A percentile compares a stretch with the other conserved stretches of the same genome.
Conservation (phyloP, 2,888 invertebrate species). For the Graphium colonna region DNA sequence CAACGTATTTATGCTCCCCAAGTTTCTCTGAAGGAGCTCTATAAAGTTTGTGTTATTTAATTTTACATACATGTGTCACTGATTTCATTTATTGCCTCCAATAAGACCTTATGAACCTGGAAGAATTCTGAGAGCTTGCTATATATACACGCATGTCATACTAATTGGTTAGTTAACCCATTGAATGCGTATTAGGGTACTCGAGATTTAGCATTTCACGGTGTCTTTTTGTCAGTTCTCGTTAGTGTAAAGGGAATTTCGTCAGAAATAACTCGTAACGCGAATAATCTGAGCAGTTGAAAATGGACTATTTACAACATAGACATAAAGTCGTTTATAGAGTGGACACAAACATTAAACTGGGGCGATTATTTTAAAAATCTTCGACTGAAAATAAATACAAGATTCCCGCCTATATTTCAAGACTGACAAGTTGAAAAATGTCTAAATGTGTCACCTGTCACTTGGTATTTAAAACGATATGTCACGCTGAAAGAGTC, state of each 20-base stretch:
- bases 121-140: slow-evolving; percentile 22
- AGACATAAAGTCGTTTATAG: slow-evolving; percentile 40
- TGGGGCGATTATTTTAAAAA: slow-evolving; percentile 37
- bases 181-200: slow-evolving; percentile 51
- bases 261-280: slow-evolving; percentile 36
- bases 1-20: slow-evolving; percentile 62
- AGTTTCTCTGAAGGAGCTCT: slow-evolving; percentile 52
- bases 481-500: slow-evolving; percentile 74
- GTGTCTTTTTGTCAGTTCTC: slow-evolving; percentile 56
- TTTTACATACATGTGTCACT: slow-evolving; percentile 26
- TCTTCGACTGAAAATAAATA: slow-evolving; percentile 59
- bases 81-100: slow-evolving; percentile 14
- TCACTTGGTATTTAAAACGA: slow-evolving; percentile 78
- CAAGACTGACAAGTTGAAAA: slow-evolving; percentile 77
- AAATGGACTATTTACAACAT: slow-evolving; percentile 1
- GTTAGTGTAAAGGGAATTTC: slow-evolving; percentile 52
- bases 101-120: slow-evolving; percentile 7
- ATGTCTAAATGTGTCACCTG: slow-evolving; percentile 80
- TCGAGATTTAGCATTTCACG: slow-evolving; percentile 49
- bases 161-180: slow-evolving; percentile 53
- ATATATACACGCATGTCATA: slow-evolving; percentile 28
- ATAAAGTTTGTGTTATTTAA: slow-evolving; percentile 61
- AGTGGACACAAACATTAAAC: slow-evolving; percentile 30
- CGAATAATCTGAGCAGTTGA: slow-evolving; percentile 3
- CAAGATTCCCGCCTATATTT: slow-evolving; percentile 60